Evolutionary conservation across 2,113 vertebrate species (phyloP).

Genomic region (Eira barbara): DNA sequence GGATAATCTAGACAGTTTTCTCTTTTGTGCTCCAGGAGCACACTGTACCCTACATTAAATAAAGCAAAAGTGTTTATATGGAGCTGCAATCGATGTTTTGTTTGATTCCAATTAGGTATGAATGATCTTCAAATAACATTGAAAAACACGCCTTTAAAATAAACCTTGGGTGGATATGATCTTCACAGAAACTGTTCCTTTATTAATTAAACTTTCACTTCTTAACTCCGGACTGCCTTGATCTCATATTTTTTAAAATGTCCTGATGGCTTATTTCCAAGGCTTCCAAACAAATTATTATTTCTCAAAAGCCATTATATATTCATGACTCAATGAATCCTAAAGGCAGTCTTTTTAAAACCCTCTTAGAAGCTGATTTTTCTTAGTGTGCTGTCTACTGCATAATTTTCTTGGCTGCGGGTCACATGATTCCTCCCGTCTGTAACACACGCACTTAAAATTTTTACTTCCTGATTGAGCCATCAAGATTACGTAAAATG

Average conservation of each 20-base stretch:
- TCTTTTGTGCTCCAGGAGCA: not conserved
- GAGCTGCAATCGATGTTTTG: not conserved
- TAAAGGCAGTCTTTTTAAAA: slow-evolving; percentile 30
- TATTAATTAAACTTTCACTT: slow-evolving; percentile 52
- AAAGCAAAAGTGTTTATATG: not conserved
- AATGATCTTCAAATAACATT: not conserved
- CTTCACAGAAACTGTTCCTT: not conserved
- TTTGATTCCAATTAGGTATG: not conserved
- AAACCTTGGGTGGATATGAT: not conserved
- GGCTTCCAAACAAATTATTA: not conserved
- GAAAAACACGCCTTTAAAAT: slow-evolving; percentile 39
- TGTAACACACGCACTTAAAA: slow-evolving; percentile 77
- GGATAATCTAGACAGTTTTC: not conserved
- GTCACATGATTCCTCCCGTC: slow-evolving; percentile 73
- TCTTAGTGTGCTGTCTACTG: not conserved
- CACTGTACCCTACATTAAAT: not conserved
- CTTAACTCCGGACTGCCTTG: slow-evolving; percentile 15
- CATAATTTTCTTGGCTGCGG: slow-evolving; percentile 59
- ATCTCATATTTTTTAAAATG: not conserved
- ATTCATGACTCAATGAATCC: not conserved
- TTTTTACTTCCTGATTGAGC: slow-evolving; percentile 83
- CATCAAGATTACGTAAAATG: slow-evolving; percentile 72
- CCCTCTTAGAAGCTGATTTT: slow-evolving; percentile 30
- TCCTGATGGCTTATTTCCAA: slow-evolving; percentile 20
- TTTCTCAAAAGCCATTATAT: not conserved